Conservation (phyloP, 2,113 vertebrate genomes). For the Aythya baeri region DNA sequence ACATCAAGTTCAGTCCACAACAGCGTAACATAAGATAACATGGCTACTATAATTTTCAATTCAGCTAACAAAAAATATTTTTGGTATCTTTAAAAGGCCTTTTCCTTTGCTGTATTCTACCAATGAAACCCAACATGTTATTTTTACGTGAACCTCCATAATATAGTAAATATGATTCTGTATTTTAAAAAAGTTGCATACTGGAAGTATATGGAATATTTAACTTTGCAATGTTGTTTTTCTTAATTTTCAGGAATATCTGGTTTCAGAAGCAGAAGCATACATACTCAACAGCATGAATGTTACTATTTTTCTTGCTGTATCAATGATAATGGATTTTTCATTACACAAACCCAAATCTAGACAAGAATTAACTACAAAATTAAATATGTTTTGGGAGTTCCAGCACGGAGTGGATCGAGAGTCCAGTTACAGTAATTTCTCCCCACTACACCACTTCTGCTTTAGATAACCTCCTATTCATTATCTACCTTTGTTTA, state of each 20-base stretch:
- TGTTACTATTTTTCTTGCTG: not conserved
- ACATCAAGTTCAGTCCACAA: not conserved
- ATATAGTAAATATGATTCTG: not conserved
- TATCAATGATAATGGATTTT: not conserved
- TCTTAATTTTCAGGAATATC: not conserved
- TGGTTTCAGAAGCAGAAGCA: not conserved
- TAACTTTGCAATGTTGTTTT: not conserved
- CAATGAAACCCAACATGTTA: not conserved
- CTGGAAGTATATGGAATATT: not conserved
- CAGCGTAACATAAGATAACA: not conserved
- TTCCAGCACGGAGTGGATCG: not conserved
- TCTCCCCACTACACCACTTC: slow-evolving; percentile 24
- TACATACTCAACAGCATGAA: not conserved
- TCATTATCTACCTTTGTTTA: slow-evolving; percentile 33
- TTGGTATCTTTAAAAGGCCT: not conserved
- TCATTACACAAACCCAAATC: not conserved
- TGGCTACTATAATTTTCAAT: not conserved
- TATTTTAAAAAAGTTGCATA: not conserved
- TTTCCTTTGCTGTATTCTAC: not conserved
- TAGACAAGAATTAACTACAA: not conserved
- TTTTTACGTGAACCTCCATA: not conserved
- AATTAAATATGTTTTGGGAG: not conserved
- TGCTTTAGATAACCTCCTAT: slow-evolving; percentile 13
- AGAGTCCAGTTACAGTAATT: not conserved
- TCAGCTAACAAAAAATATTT: not conserved